phyloP scores from a whole-genome alignment of 2,888 invertebrate genomes.

The Eupithecia tripunctaria region DNA sequence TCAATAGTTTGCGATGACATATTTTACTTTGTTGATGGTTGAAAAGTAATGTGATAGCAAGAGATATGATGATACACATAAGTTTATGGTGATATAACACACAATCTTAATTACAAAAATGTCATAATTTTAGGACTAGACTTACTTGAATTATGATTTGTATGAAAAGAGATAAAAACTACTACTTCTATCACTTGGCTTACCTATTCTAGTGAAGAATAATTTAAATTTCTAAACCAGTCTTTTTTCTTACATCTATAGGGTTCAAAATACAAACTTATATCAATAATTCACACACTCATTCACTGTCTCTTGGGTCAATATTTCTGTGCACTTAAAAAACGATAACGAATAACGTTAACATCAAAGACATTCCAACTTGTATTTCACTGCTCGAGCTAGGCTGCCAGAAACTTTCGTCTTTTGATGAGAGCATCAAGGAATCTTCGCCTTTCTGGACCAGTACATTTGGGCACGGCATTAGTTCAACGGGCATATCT shows the following conservation, averaged over 20 bases:
- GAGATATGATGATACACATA: neutral
- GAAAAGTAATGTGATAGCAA: neutral
- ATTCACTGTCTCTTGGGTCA: constrained; percentile 28
- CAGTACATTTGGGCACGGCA: constrained; percentile 67
- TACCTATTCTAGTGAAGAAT: constrained; percentile 51
- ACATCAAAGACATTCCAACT: constrained; percentile 54
- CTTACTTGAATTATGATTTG: constrained; percentile 7
- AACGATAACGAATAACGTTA: constrained; percentile 54
- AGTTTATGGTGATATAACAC: neutral
- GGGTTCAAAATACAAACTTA: constrained; percentile 39
- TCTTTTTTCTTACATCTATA: constrained; percentile 67
- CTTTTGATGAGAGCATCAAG: constrained; percentile 76
- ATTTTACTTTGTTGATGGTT: neutral
- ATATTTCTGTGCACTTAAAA: constrained; percentile 42
- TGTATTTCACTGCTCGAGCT: constrained; percentile 57
- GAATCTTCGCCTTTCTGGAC: constrained; percentile 73
- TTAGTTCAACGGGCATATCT: constrained; percentile 63
- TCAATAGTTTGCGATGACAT: neutral
- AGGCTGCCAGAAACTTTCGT: constrained; percentile 70
- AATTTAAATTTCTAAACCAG: constrained; percentile 73
- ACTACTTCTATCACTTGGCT: constrained; percentile 39
- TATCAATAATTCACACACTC: constrained; percentile 39
- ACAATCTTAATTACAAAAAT: neutral
- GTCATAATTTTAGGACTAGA: constrained; percentile 23
- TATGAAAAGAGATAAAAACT: constrained; percentile 29